Conservation (phyloP, 2,797 vertebrate species). For the Aotus griseimembra region DNA sequence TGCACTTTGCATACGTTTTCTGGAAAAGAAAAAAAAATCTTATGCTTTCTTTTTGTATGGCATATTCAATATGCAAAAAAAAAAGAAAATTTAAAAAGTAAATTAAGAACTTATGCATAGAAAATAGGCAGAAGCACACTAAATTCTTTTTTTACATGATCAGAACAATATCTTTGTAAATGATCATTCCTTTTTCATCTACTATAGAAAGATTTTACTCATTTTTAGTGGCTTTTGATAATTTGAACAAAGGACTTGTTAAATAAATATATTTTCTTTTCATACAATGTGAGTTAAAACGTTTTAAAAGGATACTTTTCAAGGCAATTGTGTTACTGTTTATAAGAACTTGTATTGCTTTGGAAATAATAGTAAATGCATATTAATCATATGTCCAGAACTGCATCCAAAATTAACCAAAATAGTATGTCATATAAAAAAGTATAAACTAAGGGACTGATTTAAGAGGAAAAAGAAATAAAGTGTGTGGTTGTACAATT, state of each 20-base stretch:
- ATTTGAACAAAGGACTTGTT: conserved; percentile 36
- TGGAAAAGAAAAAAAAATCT: not conserved
- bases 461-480: not conserved
- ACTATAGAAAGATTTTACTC: not conserved
- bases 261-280: conserved; percentile 26
- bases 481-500: not conserved
- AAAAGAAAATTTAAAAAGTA: not conserved
- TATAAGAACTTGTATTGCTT: not conserved
- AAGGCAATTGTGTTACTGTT: not conserved
- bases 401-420: not conserved
- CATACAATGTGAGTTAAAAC: not conserved
- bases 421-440: not conserved
- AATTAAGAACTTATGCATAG: not conserved
- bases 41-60: not conserved
- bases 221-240: conserved; percentile 45
- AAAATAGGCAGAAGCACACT: not conserved
- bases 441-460: not conserved
- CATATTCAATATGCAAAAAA: not conserved
- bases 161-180: not conserved
- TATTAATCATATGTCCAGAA: not conserved
- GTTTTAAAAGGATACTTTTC: not conserved
- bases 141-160: not conserved
- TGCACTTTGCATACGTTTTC: conserved; percentile 35
- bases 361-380: not conserved
- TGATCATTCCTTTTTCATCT: conserved; percentile 1